phyloP scores from a whole-genome alignment of 2,797 vertebrate genomes.

The Phyllotis vaccarum region DNA sequence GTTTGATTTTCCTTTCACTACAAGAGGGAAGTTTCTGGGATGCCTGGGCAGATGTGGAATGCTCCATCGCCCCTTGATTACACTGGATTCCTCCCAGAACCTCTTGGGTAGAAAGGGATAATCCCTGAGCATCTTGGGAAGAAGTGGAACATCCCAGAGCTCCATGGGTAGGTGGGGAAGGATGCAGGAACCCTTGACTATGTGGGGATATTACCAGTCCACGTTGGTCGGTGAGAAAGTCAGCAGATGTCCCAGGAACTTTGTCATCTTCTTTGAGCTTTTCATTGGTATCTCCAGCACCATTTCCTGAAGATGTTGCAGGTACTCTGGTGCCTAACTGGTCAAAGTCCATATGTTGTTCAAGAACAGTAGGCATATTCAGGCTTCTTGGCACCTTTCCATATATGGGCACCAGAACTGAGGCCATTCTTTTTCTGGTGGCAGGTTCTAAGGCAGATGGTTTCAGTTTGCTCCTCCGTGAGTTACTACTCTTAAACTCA shows the following conservation, averaged over 20 bases:
- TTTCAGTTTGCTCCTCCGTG: neutral
- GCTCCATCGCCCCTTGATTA: too few relatives aligned
- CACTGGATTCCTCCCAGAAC: too few relatives aligned
- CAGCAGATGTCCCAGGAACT: neutral
- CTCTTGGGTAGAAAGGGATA: too few relatives aligned
- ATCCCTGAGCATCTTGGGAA: too few relatives aligned
- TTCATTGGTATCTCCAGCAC: neutral
- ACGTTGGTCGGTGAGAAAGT: neutral
- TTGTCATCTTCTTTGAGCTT: neutral
- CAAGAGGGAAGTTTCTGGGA: too few relatives aligned
- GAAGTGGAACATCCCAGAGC: too few relatives aligned
- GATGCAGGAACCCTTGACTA: neutral
- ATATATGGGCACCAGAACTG: too few relatives aligned
- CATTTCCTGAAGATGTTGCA: neutral
- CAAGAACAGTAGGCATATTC: neutral
- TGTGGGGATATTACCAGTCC: neutral
- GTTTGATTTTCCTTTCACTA: too few relatives aligned
- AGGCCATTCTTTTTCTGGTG: neutral
- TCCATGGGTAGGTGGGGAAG: too few relatives aligned
- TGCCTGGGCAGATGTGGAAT: too few relatives aligned
- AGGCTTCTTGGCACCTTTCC: neutral
- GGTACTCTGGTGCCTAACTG: too few relatives aligned
- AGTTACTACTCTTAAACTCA: neutral
- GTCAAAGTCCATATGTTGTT: neutral
- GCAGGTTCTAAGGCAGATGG: neutral